phyloP scores from a whole-genome alignment of 2,888 invertebrate species.

The Agonum fuliginosum region DNA sequence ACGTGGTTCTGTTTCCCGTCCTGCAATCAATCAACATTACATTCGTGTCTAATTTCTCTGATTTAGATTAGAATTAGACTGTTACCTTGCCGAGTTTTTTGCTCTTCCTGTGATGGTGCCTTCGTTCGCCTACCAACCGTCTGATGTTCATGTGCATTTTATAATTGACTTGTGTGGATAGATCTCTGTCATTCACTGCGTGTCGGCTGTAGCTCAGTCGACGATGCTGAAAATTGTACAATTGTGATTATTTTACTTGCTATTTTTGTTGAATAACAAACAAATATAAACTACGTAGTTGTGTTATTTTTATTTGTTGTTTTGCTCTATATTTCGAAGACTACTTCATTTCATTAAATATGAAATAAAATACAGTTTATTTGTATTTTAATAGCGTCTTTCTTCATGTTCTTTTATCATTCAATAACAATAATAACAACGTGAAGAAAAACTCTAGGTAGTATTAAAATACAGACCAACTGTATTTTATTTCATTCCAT shows the following conservation, averaged over 20 bases:
- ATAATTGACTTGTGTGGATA: constrained; percentile 90
- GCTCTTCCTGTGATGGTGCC: constrained; percentile 89
- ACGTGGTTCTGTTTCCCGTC: constrained; percentile 92
- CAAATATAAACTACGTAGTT: no score
- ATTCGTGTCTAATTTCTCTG: not conserved
- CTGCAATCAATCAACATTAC: constrained; percentile 72
- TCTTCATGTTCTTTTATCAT: no score
- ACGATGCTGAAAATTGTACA: constrained; percentile 81
- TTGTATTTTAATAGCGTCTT: no score
- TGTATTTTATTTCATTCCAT: no score
- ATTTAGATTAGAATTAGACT: not conserved
- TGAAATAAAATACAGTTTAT: no score
- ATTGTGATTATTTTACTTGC: not conserved
- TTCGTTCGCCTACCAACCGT: constrained; percentile 89
- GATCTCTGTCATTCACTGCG: constrained; percentile 91
- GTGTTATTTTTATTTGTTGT: no score
- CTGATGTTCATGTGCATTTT: constrained; percentile 93
- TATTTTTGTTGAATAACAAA: no score
- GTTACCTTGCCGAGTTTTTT: constrained; percentile 88
- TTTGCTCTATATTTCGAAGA: no score
- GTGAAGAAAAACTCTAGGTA: no score
- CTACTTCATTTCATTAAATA: no score
- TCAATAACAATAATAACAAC: no score
- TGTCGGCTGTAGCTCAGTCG: constrained; percentile 93
- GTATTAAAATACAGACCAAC: no score